Evolutionary conservation across 1,140 invertebrate genomes (phyloP), one percentile per base, ranked within the genome.

Genomic region (Lucilia sericata): DNA sequence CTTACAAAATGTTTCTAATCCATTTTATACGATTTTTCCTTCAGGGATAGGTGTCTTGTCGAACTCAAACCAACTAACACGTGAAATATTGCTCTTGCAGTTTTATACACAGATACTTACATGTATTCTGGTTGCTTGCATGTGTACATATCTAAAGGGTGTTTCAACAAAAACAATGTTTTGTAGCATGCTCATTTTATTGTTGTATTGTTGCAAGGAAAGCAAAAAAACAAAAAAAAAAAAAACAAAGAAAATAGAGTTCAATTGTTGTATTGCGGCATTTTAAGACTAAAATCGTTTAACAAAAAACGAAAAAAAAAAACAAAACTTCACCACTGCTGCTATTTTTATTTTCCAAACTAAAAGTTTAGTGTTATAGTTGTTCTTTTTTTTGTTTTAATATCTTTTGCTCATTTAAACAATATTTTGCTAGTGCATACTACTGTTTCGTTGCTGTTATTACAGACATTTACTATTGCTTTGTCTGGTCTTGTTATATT

Each of bases 331-430:
- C 9, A 70, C 9, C 65, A 70, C 60, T 70, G 19, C 65, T 25
- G 19, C 65, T 70, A 60, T 60, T 60, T 70, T 70, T 70, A 21
- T 70, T 70, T 70, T 70, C 4, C 65, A 70, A 70, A 70, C 65
- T 25, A 70, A 70, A 70, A 70, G 65, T 70, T 70, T 70, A n/a
- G 42, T 51, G 76, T 80, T 47, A 49, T 80, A 49, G 42, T 51
- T 30, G 47, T 49, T 19, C 17, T 80, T 25, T 80, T n/a, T 80
- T 49, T 80, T 80, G 76, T 80, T 80, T 80, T 80, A 80, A 80
- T 80, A 80, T 80, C 36, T 80, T 80, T 47, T 80, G 76, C 76
- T 80, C 76, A 80, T 80, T 80, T 80, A 51, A 80, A 80, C 76
- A 80, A 49, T 51, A 21, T 80, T 78, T 47, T 80, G 36, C 76